phyloP scores from a whole-genome alignment of 2,113 vertebrate genomes.

The Aepyceros melampus region DNA sequence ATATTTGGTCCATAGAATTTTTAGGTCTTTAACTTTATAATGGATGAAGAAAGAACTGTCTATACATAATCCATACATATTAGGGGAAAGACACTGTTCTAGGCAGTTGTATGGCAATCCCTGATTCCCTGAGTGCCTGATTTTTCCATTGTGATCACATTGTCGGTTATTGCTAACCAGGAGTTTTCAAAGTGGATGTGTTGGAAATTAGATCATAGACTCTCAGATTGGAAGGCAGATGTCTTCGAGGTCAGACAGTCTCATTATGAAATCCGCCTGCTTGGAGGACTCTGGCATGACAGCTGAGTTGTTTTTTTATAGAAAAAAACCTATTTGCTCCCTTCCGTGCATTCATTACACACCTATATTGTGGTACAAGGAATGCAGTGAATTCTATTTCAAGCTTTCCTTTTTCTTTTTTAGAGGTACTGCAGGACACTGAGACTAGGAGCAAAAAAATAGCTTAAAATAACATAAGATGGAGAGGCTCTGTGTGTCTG shows the following conservation, averaged over 20 bases:
- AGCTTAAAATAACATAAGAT: neutral
- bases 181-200: neutral
- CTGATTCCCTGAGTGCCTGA: neutral
- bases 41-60: neutral
- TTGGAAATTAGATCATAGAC: conserved; percentile 38
- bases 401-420: conserved; percentile 45
- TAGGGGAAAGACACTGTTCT: neutral
- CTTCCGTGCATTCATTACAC: conserved; percentile 32
- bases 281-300: neutral
- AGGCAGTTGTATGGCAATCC: neutral
- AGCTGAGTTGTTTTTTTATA: neutral
- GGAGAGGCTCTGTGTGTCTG: neutral
- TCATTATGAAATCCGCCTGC: neutral
- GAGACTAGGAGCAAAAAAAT: conserved; percentile 41
- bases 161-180: neutral
- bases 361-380: neutral
- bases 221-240: conserved; percentile 13
- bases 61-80: neutral
- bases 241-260: neutral
- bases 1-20: neutral
- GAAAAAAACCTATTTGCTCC: conserved; percentile 28
- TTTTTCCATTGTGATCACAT: neutral
- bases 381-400: conserved; percentile 51
- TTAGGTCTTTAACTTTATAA: neutral
- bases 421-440: conserved; percentile 13